phyloP scores from a whole-genome alignment of 2,888 invertebrate species.

The Eustalomyia histrio region DNA sequence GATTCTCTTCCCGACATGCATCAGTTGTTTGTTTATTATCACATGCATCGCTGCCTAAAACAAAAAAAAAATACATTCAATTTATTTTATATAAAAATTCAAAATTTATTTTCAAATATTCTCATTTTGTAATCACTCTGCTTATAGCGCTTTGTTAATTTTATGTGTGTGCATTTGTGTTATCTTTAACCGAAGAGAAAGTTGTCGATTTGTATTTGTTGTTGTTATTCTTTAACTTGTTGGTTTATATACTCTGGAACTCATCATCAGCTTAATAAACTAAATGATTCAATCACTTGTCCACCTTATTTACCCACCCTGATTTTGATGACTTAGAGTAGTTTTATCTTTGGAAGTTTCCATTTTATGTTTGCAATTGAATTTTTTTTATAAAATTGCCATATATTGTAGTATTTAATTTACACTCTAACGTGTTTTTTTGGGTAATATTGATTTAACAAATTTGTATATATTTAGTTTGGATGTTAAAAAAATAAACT shows the following conservation, averaged over 20 bases:
- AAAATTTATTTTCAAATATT: neutral
- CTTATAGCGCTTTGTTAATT: too few relatives aligned
- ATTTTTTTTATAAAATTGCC: neutral
- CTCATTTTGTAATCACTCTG: neutral
- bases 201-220: slow-evolving; percentile 5
- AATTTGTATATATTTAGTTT: neutral
- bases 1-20: slow-evolving; percentile 51
- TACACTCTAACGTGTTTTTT: slow-evolving; percentile 2
- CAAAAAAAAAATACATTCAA: slow-evolving; percentile 19
- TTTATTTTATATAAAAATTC: neutral
- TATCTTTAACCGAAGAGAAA: slow-evolving; percentile 47
- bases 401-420: slow-evolving; percentile 20
- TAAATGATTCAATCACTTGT: slow-evolving; percentile 5
- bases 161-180: neutral
- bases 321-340: neutral
- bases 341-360: slow-evolving; percentile 11
- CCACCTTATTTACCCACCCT: slow-evolving; percentile 22
- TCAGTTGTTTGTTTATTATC: neutral
- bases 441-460: slow-evolving; percentile 43
- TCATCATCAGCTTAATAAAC: neutral
- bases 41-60: slow-evolving; percentile 4
- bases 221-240: slow-evolving; percentile 1
- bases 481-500: neutral
- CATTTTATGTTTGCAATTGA: slow-evolving; percentile 33
- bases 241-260: neutral